Evolutionary conservation across 2,797 vertebrate genomes (phyloP).

Genomic region (Mormyrops attenuatus): DNA sequence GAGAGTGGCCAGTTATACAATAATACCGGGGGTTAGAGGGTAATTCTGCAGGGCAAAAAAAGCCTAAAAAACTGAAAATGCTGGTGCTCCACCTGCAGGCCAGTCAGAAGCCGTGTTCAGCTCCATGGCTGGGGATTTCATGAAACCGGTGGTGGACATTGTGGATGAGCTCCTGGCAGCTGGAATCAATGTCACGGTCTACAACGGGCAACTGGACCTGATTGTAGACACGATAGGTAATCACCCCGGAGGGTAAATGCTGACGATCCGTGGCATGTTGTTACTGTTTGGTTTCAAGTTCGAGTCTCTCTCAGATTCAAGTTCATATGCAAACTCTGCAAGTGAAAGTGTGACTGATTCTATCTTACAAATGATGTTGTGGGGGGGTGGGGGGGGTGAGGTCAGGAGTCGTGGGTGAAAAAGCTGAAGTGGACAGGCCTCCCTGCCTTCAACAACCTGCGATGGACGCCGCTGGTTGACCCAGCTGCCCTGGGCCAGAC

Average conservation of each 20-base stretch:
- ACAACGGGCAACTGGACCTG: constrained; percentile 95
- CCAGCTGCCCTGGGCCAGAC: constrained; percentile 58
- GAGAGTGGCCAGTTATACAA: neutral
- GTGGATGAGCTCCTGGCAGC: constrained; percentile 76
- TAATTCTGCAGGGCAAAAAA: neutral
- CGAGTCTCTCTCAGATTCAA: neutral
- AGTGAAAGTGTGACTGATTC: neutral
- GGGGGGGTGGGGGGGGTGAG: constrained; percentile 44
- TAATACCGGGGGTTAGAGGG: neutral
- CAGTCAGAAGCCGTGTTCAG: constrained; percentile 76
- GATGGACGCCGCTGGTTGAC: constrained; percentile 75
- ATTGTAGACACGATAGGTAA: constrained; percentile 95
- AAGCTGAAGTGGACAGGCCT: constrained; percentile 76
- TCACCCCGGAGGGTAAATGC: neutral
- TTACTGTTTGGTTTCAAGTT: neutral
- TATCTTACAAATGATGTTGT: neutral
- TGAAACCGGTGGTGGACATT: constrained; percentile 78
- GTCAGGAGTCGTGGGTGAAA: constrained; percentile 88
- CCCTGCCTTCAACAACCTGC: constrained; percentile 64
- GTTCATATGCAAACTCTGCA: no score
- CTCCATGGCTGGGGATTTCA: constrained; percentile 86
- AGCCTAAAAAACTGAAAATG: neutral
- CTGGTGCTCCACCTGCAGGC: constrained; percentile 46
- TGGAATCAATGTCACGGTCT: constrained; percentile 80
- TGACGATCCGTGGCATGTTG: neutral